Evolutionary conservation across 2,797 vertebrate species (phyloP).

Genomic region (Crypturellus tataupa): DNA sequence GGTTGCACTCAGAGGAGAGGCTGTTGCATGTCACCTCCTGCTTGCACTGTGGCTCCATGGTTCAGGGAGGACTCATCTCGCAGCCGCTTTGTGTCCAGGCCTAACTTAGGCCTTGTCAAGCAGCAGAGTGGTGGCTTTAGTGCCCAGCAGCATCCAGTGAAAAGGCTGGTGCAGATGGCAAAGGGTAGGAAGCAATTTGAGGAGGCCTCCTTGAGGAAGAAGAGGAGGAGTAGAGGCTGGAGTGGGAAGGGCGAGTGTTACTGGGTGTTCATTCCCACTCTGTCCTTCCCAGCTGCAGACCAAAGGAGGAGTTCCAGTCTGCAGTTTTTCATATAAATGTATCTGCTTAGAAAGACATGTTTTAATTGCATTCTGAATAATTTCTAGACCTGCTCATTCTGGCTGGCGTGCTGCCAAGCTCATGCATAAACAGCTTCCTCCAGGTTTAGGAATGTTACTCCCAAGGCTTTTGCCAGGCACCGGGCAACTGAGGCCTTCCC

Average conservation of each 20-base stretch:
- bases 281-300: not conserved
- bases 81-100: not conserved
- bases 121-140: not conserved
- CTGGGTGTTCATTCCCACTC: not conserved
- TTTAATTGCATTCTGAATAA: constrained; percentile 23
- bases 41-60: not conserved
- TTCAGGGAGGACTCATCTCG: not conserved
- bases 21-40: not conserved
- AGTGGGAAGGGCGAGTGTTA: not conserved
- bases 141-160: not conserved
- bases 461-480: not conserved
- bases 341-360: not conserved
- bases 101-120: not conserved
- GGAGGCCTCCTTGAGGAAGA: no score
- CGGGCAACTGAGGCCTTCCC: not conserved
- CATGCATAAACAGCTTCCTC: not conserved
- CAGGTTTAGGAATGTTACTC: not conserved
- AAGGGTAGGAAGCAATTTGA: not conserved
- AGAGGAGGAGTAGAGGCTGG: not conserved
- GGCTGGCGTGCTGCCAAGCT: constrained; percentile 22
- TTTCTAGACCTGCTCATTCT: not conserved
- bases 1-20: not conserved
- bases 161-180: not conserved
- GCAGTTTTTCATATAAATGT: not conserved
- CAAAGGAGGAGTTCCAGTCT: not conserved